Evolutionary conservation across 2,888 invertebrate genomes (phyloP), one percentile per base, ranked within the genome.

Genomic region (Lasius platythorax): DNA sequence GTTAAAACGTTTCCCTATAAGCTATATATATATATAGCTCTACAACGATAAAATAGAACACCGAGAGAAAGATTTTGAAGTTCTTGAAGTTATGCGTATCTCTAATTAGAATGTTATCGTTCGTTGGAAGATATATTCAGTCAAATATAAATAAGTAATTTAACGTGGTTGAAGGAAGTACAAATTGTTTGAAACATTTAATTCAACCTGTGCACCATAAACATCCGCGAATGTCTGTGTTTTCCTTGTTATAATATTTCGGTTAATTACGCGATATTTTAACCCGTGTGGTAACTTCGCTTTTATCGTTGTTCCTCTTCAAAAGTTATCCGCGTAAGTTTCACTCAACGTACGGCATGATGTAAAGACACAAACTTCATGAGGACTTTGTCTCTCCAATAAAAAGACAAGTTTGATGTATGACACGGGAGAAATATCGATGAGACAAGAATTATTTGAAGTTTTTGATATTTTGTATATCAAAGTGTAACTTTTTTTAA

Each of bases 181-280:
- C 79, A 30, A 79, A 72, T 46, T 61, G 46, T 73, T 81, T 50
- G 46, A 73, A 72, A 72, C 5, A 11, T 58, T 23, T 15, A 70
- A 61, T 72, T 46, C 46, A 61, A 79, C 43, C 9, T 43, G 23
- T 15, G 15, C 37, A 40, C n/a, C 28, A 56, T 46, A 70, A 79
- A 72, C 33, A 58, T 46, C 37, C 33, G 15, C 46, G 18, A 46
- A 72, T 70, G 15, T 70, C 58, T 37, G 11, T 37, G 8, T 66
- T 61, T 37, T 30, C 12, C 30, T n/a, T 53, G 9, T 37, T 46
- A 73, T 37, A 70, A 28, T 53, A 79, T n/a, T 33, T 23, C 15
- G 23, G n/a, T 43, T 78, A 78, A 78, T 67, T 78, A 43, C 40
- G 50, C 50, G 12, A 9, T 61, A 61, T 72, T 79, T 40, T 73